Evolutionary conservation across 2,888 invertebrate genomes (phyloP), one percentile per base, ranked within the genome.

Genomic region (Tortricodes alternella): DNA sequence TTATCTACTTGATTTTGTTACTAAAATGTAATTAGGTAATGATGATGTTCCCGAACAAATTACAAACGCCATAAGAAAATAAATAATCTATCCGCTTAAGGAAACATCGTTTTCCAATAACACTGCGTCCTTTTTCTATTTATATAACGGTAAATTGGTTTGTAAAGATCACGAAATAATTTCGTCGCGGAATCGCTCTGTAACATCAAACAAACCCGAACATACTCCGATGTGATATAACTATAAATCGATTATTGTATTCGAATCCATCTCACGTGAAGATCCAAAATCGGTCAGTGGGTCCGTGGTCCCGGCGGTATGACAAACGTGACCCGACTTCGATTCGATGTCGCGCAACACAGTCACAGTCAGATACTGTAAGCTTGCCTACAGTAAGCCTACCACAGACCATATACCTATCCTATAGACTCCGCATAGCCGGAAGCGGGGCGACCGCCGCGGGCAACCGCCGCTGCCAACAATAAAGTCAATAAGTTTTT

Each of bases 161-260:
- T 11, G 1, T n/a, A 3, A 3, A 5, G 11, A 29, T 29, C 29
- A 29, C 9, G 5, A 29, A 29, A 29, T 29, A 29, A n/a, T 29
- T 29, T 5, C n/a, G n/a, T 21, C 21, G 2, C 3, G 35, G 13
- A 16, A 7, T 35, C 35, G 3, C 7, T 15, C 13, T 35, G 27
- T 18, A 44, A 44, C 44, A 44, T 32, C 29, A 24, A 24, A 48
- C 18, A 38, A 46, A 46, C 44, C n/a, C 11, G 46, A 39, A 46
- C 37, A 46, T 19, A 21, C 39, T 18, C 18, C 19, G 13, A 11
- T 27, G 38, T 37, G 15, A 38, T 46, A 61, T 53, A 62, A 63
- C 68, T 69, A 70, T 78, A 71, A 80, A 85, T 85, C 82, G 83
- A 85, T 85, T 80, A 80, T 80, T 74, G 78, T 72, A 83, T 87